These are phyloP conservation scores for Pavo muticus DNA, from an alignment of 2,113 vertebrate genomes.

Conservation along the genomic window DNA sequence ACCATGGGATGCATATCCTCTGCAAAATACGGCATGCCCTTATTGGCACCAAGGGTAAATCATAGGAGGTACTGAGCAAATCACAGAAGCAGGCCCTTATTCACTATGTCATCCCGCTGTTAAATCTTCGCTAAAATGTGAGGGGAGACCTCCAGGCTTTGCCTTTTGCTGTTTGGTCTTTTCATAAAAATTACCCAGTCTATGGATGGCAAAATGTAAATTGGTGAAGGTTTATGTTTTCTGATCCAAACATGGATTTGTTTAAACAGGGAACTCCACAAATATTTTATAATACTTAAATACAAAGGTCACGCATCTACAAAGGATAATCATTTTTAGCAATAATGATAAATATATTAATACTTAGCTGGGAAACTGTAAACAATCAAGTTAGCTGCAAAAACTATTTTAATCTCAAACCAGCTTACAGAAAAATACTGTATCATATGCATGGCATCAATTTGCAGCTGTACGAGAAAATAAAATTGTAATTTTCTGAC, in stretches of 20 bases:
- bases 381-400: conserved; percentile 1
- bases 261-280: neutral
- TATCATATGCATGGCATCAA: neutral
- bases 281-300: conserved; percentile 15
- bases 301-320: conserved; percentile 8
- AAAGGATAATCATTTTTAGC: neutral
- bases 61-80: conserved; percentile 62
- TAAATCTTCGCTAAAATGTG: conserved; percentile 68
- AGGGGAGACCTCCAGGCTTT: conserved; percentile 42
- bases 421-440: conserved; percentile 3
- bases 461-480: conserved; percentile 25
- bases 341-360: neutral
- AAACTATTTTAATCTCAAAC: neutral
- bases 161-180: conserved; percentile 43
- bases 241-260: neutral
- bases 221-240: neutral
- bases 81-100: conserved; percentile 49
- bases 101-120: conserved; percentile 55
- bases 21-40: conserved; percentile 62
- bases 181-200: conserved; percentile 44
- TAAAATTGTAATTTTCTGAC: neutral
- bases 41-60: conserved; percentile 56
- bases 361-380: neutral
- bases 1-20: neutral
- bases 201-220: conserved; percentile 31